Percentiles rank a stretch among this genome's conserved stretches.
These are phyloP conservation scores for Nymphalis polychloros DNA, from an alignment of 2,888 invertebrate genomes.

Conservation along the genomic window DNA sequence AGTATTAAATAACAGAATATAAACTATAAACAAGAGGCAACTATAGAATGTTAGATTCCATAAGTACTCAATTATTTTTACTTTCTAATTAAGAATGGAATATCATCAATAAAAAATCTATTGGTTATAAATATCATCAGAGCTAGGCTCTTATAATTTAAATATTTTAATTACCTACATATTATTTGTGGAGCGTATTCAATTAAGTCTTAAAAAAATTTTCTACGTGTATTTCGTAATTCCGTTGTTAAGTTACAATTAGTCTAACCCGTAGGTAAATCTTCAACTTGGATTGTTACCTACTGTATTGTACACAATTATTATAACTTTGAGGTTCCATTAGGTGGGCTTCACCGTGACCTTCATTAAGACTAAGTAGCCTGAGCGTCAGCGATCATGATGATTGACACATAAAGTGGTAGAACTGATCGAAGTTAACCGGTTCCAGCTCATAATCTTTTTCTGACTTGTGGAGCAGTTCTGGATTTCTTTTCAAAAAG, in stretches of 20 bases:
- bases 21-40: slow-evolving; percentile 60
- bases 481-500: slow-evolving; percentile 75
- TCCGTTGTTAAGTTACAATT: slow-evolving; percentile 32
- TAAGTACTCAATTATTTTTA: slow-evolving; percentile 52
- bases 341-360: slow-evolving; percentile 55
- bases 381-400: slow-evolving; percentile 58
- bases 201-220: slow-evolving; percentile 33
- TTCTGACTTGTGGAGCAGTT: slow-evolving; percentile 66
- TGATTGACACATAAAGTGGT: slow-evolving; percentile 76
- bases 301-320: slow-evolving; percentile 23
- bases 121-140: slow-evolving; percentile 33
- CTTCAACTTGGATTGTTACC: slow-evolving; percentile 24
- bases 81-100: slow-evolving; percentile 44
- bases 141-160: slow-evolving; percentile 40
- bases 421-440: slow-evolving; percentile 78
- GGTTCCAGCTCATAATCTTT: slow-evolving; percentile 69
- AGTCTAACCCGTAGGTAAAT: slow-evolving; percentile 23
- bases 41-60: slow-evolving; percentile 53
- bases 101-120: slow-evolving; percentile 39
- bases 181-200: slow-evolving; percentile 31
- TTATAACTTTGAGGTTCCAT: slow-evolving; percentile 52
- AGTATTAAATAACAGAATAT: slow-evolving; percentile 68
- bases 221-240: slow-evolving; percentile 29
- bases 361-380: slow-evolving; percentile 41
- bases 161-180: slow-evolving; percentile 36